These are phyloP conservation scores for Aphrophora alni DNA, from an alignment of 2,888 invertebrate genomes.

Conservation along the genomic window DNA sequence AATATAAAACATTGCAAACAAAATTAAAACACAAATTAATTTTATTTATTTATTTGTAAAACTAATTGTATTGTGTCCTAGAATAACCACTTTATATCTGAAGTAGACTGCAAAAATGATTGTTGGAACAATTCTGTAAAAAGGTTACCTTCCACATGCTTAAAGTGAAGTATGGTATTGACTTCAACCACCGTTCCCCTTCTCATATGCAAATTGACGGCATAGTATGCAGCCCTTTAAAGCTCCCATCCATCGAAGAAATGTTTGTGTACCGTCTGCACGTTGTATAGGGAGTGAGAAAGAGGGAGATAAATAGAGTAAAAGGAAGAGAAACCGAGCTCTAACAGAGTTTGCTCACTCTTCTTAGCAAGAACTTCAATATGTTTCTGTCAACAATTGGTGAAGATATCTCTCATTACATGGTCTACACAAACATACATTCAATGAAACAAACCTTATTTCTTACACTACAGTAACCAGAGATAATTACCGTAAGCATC, in stretches of 20 bases:
- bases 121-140: background rate
- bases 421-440: background rate
- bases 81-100: too few species aligned
- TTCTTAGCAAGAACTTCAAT: background rate
- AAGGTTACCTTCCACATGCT: background rate
- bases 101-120: too few species aligned
- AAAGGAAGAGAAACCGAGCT: background rate
- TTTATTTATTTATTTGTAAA: too few species aligned
- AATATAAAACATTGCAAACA: too few species aligned
- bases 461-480: background rate
- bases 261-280: background rate
- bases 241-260: background rate
- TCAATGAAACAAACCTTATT: background rate
- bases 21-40: too few species aligned
- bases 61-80: too few species aligned
- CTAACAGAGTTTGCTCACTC: background rate
- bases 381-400: background rate
- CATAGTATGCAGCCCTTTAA: background rate
- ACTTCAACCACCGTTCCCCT: background rate
- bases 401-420: background rate
- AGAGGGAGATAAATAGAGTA: background rate
- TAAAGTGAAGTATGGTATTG: constrained; percentile 4
- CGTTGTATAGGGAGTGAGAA: background rate
- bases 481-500: too few species aligned
- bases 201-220: background rate